These are phyloP conservation scores for Sebastes vulpes DNA, from an alignment of 2,797 vertebrate genomes.

Conservation along the genomic window DNA sequence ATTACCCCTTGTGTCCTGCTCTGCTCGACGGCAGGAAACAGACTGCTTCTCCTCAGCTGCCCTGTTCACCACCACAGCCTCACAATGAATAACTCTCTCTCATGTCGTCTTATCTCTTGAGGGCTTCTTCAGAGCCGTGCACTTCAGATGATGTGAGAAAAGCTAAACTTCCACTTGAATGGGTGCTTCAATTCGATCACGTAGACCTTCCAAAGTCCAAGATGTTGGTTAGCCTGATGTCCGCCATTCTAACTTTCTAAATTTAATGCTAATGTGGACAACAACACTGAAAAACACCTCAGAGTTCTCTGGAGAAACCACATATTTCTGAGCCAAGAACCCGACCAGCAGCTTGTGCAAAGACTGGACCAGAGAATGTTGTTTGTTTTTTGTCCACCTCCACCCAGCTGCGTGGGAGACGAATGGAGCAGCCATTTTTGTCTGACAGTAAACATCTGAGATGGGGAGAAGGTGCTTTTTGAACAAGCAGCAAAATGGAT, in stretches of 20 bases:
- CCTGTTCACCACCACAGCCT: conserved; percentile 17
- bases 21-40: conserved; percentile 19
- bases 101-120: background rate
- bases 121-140: background rate
- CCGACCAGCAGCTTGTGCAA: conserved; percentile 34
- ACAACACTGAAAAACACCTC: conserved; percentile 19
- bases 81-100: background rate
- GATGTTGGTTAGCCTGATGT: background rate
- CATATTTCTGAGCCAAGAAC: conserved; percentile 11
- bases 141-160: background rate
- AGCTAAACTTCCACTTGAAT: background rate
- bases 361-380: conserved; percentile 39
- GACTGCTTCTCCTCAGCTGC: conserved; percentile 44
- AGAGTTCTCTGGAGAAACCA: conserved; percentile 22
- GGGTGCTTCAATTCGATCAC: background rate
- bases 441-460: conserved; percentile 57
- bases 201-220: background rate
- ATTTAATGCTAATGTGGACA: conserved; percentile 8
- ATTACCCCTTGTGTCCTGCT: conserved; percentile 63
- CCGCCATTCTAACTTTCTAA: background rate
- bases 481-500: background rate
- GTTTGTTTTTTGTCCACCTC: conserved; percentile 65
- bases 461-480: background rate
- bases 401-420: conserved; percentile 44
- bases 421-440: conserved; percentile 52